A percentile compares a stretch with the other conserved stretches of the same genome.
phyloP scores from a whole-genome alignment of 2,113 vertebrate genomes.

The Scomber colias region DNA sequence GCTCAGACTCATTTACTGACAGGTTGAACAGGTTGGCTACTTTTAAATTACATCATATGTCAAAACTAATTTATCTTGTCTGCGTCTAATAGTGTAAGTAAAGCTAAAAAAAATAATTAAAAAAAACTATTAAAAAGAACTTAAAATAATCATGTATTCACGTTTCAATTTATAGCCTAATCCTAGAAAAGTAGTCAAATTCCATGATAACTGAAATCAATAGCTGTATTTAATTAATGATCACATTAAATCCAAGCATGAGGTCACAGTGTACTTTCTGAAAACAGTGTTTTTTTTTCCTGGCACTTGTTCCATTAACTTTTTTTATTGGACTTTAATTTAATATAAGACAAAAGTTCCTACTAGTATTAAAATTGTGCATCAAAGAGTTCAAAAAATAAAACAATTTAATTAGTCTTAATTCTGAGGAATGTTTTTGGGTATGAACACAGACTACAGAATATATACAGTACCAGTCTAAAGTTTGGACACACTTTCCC shows the following conservation, averaged over 20 bases:
- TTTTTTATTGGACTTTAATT: not conserved
- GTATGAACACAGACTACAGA: too few species aligned
- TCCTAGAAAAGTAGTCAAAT: too few species aligned
- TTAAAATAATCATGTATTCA: not conserved
- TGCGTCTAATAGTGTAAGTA: too few species aligned
- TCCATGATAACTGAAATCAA: too few species aligned
- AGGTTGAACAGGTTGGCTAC: too few species aligned
- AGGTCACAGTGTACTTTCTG: not conserved
- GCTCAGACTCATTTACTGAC: not conserved
- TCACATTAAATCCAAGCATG: too few species aligned
- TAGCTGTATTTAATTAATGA: not conserved
- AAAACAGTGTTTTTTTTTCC: not conserved
- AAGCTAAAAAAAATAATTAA: not conserved
- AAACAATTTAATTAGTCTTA: not conserved
- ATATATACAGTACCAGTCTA: too few species aligned
- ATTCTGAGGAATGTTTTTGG: conserved; percentile 21
- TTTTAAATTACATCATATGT: not conserved
- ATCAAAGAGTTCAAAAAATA: not conserved
- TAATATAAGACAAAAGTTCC: not conserved
- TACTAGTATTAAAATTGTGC: not conserved
- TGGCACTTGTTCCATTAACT: not conserved
- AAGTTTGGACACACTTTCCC: too few species aligned
- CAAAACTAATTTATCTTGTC: too few species aligned
- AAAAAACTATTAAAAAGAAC: not conserved
- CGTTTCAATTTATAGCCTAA: not conserved